Evolutionary conservation across 2,113 vertebrate species (phyloP).

Genomic region (Ploceus nigricollis): DNA sequence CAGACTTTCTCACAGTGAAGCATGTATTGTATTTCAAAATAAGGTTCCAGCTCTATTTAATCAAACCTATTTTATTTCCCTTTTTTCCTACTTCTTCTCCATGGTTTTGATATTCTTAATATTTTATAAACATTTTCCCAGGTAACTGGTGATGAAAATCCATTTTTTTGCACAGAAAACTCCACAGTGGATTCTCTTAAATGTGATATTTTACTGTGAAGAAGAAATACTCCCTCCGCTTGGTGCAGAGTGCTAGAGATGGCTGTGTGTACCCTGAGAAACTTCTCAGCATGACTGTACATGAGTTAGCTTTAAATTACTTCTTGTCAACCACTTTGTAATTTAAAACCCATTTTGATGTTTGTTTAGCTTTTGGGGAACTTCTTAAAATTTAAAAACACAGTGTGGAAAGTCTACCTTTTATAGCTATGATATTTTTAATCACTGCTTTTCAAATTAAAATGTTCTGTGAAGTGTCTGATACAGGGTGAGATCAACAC

Average conservation of each 20-base stretch:
- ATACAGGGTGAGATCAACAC: neutral
- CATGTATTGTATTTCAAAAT: neutral
- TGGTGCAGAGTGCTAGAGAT: neutral
- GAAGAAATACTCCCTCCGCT: neutral
- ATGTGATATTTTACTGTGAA: neutral
- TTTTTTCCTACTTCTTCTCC: neutral
- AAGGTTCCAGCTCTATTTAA: neutral
- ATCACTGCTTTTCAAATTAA: neutral
- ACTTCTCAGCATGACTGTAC: neutral
- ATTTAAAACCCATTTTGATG: neutral
- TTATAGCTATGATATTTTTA: neutral
- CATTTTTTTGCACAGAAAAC: neutral
- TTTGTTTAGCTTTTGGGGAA: neutral
- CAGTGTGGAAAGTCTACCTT: neutral
- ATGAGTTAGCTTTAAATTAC: neutral
- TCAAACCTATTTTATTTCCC: neutral
- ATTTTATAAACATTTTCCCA: neutral
- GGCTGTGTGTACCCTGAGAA: neutral
- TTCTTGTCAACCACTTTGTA: neutral
- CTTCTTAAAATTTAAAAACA: neutral
- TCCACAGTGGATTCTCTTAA: neutral
- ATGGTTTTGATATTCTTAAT: neutral
- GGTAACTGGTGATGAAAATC: neutral
- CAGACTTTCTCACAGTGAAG: neutral
- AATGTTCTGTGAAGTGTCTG: neutral